Conservation (phyloP, 1,140 invertebrate species). For the Stratiolaelaps scimitus region DNA sequence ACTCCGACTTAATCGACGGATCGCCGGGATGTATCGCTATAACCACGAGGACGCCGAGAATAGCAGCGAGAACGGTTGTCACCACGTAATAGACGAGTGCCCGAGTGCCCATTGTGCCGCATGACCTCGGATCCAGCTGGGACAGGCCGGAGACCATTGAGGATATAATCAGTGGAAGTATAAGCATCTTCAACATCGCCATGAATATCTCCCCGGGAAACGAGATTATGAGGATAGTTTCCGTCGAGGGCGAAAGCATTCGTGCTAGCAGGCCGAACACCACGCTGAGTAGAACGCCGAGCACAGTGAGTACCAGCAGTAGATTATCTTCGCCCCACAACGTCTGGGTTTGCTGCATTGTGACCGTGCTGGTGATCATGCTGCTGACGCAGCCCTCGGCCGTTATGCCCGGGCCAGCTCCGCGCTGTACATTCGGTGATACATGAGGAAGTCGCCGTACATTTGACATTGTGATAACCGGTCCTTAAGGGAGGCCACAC, state of each 20-base stretch:
- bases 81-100: constrained; percentile 49
- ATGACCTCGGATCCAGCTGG: constrained; percentile 40
- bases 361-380: too few species aligned
- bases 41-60: constrained; percentile 45
- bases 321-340: constrained; percentile 40
- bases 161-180: constrained; percentile 44
- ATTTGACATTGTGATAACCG: too few species aligned
- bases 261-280: constrained; percentile 40
- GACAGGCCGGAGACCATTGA: constrained; percentile 42
- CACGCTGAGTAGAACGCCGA: constrained; percentile 43
- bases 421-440: too few species aligned
- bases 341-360: too few species aligned
- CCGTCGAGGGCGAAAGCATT: constrained; percentile 34
- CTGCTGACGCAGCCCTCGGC: too few species aligned
- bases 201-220: constrained; percentile 45
- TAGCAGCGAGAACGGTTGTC: constrained; percentile 48
- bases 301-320: constrained; percentile 43
- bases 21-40: constrained; percentile 45
- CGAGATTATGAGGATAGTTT: constrained; percentile 39
- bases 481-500: too few species aligned
- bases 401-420: too few species aligned
- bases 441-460: too few species aligned
- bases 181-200: constrained; percentile 45
- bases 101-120: constrained; percentile 44
- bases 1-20: constrained; percentile 37